Evolutionary conservation across 2,797 vertebrate species (phyloP).

Genomic region (Platalea minor): DNA sequence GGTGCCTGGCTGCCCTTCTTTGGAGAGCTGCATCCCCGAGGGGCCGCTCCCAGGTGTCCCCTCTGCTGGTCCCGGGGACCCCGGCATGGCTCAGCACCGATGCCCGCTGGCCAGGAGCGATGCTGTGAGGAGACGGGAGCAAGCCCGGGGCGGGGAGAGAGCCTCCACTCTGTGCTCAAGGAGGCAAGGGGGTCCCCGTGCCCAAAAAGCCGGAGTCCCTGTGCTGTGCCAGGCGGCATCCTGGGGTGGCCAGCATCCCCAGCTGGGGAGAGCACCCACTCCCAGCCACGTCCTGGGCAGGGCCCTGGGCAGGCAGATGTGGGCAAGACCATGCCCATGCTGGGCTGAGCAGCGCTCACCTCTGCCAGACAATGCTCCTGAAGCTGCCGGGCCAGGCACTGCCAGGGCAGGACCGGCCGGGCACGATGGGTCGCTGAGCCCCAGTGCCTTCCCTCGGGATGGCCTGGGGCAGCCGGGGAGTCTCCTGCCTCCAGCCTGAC

Average conservation of each 20-base stretch:
- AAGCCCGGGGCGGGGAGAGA: background rate
- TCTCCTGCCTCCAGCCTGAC: background rate
- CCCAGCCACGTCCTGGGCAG: background rate
- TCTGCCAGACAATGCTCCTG: background rate
- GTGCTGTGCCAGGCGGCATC: background rate
- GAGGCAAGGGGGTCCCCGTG: background rate
- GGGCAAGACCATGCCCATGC: background rate
- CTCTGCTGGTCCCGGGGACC: background rate
- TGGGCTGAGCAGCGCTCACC: background rate
- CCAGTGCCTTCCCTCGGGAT: background rate
- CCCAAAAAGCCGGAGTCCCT: background rate
- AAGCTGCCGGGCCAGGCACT: background rate
- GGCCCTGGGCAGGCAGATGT: background rate
- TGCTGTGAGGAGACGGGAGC: background rate
- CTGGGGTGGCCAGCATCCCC: background rate
- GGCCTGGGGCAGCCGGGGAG: background rate
- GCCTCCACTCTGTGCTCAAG: background rate
- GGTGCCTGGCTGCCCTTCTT: slow-evolving; percentile 33
- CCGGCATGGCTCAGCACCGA: background rate
- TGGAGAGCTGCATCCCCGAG: background rate
- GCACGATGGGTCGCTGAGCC: background rate
- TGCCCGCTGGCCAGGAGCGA: background rate
- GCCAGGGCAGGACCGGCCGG: background rate
- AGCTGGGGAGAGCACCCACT: rapidly evolving
- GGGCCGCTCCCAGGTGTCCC: background rate